Conservation (phyloP, 1,140 invertebrate species). For the Ceratina calcarata region DNA sequence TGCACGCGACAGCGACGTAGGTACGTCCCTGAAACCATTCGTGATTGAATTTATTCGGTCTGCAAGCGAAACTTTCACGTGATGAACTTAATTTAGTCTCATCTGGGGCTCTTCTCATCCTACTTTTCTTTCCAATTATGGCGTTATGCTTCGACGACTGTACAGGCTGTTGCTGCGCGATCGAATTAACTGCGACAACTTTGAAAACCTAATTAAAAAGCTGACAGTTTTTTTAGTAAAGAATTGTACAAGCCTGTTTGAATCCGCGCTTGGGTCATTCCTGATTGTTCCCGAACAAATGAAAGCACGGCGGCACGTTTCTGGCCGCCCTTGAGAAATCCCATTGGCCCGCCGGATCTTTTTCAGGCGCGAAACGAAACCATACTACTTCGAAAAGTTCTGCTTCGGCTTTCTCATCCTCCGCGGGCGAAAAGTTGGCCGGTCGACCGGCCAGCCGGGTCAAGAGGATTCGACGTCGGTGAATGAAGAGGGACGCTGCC, state of each 20-base stretch:
- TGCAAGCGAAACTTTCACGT: neutral
- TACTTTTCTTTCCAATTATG: no score
- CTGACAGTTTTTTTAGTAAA: no score
- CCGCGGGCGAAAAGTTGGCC: slow-evolving; percentile 49
- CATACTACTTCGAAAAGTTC: slow-evolving; percentile 47
- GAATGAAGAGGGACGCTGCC: slow-evolving; percentile 42
- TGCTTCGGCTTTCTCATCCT: slow-evolving; percentile 22
- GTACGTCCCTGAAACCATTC: neutral
- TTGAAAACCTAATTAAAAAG: no score
- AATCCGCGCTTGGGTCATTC: neutral
- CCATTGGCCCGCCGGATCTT: slow-evolving; percentile 32
- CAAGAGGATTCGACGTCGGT: slow-evolving; percentile 61
- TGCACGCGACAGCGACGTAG: slow-evolving; percentile 15
- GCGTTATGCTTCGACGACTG: no score
- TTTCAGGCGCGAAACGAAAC: slow-evolving; percentile 21
- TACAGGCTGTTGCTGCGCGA: no score
- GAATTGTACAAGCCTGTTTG: neutral
- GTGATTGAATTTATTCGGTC: slow-evolving; percentile 52
- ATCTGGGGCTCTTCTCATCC: no score
- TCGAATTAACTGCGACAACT: no score
- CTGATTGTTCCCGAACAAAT: neutral
- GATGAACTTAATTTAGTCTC: neutral
- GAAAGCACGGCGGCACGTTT: neutral
- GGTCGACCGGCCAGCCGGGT: slow-evolving; percentile 46
- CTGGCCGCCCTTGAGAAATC: slow-evolving; percentile 29